Evolutionary conservation across 2,888 invertebrate genomes (phyloP), one percentile per base, ranked within the genome.

Genomic region (Volucella inflata): DNA sequence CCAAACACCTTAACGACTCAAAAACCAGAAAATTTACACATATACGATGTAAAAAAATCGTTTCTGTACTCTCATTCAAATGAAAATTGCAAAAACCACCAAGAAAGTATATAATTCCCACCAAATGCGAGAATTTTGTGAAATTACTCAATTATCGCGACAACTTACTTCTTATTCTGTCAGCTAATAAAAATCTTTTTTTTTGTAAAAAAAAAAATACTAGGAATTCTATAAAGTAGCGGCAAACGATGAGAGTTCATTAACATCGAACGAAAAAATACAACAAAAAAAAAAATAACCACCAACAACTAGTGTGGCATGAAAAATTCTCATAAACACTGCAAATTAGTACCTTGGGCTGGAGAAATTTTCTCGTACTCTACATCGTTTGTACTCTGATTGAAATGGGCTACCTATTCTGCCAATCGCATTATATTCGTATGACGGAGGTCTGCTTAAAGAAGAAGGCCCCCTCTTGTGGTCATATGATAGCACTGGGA

Each of bases 91-190:
- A 59, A 10, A 40, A 48, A 17, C 14, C 62, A 16, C 80, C 80
- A 6, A 30, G 30, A 50, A n/a, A 51, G 12, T 17, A 11, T 30
- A 11, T 38, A n/a, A 46, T 46, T 42, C 48, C 46, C 44, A 59
- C 40, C 30, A 50, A 67, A 62, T 71, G 80, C 75, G 84, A 75
- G 84, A 21, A 71, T 71, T 60, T 80, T 65, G 59, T 62, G 51
- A 76, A 76, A 80, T 76, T 79, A 71, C 60, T 75, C 75, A 84
- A 84, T 84, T 80, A 84, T 65, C 80, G 80, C 76, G 80, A 65
- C 79, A 53, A 42, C 59, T 48, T 62, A 80, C 70, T 59, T 48
- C 46, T 21, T 67, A 75, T 75, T 75, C 70, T 48, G 46, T 80
- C 60, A 65, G 48, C 42, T 55, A 80, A 71, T 71, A 70, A 65